phyloP scores from a whole-genome alignment of 2,888 invertebrate genomes.

The Sceliomorpha sp. region DNA sequence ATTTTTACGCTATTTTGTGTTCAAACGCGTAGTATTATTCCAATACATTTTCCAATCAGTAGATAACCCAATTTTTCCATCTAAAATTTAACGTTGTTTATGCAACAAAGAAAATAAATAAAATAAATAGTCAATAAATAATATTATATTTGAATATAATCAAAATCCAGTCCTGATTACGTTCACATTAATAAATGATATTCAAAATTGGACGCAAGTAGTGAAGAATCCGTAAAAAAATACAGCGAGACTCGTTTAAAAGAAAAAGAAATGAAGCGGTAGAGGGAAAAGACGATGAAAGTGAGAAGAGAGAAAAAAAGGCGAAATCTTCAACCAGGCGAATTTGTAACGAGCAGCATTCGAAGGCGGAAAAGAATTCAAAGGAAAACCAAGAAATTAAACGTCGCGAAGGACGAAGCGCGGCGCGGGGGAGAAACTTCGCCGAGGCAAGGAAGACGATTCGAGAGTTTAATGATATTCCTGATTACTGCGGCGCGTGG shows the following conservation, averaged over 20 bases:
- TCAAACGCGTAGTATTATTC: too few species aligned
- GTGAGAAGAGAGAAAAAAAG: constrained; percentile 9
- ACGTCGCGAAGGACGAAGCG: constrained; percentile 41
- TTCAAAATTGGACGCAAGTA: constrained; percentile 13
- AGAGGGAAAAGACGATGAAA: not conserved
- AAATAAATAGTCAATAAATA: too few species aligned
- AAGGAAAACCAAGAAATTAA: constrained; percentile 57
- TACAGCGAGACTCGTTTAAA: constrained; percentile 32
- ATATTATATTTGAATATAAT: too few species aligned
- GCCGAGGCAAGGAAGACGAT: constrained; percentile 69
- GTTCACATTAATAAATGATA: not conserved
- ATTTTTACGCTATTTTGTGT: too few species aligned
- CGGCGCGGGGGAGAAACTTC: constrained; percentile 36
- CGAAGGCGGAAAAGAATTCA: constrained; percentile 52
- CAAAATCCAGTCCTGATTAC: too few species aligned
- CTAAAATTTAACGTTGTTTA: too few species aligned
- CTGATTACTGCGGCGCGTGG: constrained; percentile 79
- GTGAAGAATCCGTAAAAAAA: constrained; percentile 29
- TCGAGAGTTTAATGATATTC: constrained; percentile 80
- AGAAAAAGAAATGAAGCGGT: constrained; percentile 7
- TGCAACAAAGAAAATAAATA: too few species aligned
- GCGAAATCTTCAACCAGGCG: constrained; percentile 41
- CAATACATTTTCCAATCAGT: too few species aligned
- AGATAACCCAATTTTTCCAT: too few species aligned
- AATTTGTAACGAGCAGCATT: constrained; percentile 42